Conservation (phyloP, 2,888 invertebrate species). For the Oasisia sp. region DNA sequence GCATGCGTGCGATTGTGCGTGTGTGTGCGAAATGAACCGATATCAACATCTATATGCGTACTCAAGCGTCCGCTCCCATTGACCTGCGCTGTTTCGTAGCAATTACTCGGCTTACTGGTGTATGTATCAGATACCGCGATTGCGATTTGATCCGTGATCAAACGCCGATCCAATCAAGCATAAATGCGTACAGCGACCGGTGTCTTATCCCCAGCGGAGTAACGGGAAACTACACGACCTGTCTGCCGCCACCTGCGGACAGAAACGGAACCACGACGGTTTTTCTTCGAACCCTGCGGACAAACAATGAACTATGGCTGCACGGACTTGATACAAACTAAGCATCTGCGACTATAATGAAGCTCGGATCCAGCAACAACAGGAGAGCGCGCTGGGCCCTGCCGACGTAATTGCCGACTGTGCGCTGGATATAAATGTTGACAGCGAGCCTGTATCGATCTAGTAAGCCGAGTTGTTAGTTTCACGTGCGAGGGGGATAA, state of each 20-base stretch:
- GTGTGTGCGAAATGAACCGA: background rate
- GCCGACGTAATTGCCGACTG: background rate
- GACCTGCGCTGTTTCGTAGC: background rate
- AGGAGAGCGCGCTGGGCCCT: background rate
- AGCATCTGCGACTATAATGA: too few relatives aligned
- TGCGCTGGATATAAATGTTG: slow-evolving; percentile 8
- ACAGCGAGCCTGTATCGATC: background rate
- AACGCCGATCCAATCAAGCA: background rate
- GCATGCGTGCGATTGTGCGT: background rate
- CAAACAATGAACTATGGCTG: too few relatives aligned
- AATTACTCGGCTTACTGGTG: background rate
- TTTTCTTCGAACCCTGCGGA: too few relatives aligned
- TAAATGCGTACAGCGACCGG: background rate
- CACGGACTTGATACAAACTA: too few relatives aligned
- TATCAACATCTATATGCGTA: background rate
- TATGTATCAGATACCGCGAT: background rate
- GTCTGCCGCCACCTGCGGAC: too few relatives aligned
- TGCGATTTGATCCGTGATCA: background rate
- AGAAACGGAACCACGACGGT: too few relatives aligned
- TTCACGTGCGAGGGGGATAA: background rate
- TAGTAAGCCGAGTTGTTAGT: slow-evolving; percentile 3
- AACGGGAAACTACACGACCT: background rate
- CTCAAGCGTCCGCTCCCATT: too few relatives aligned
- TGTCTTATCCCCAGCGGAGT: background rate
- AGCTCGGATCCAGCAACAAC: too few relatives aligned